These are phyloP conservation scores for Percopsis transmontana DNA, from an alignment of 2,113 vertebrate genomes.

Conservation along the genomic window DNA sequence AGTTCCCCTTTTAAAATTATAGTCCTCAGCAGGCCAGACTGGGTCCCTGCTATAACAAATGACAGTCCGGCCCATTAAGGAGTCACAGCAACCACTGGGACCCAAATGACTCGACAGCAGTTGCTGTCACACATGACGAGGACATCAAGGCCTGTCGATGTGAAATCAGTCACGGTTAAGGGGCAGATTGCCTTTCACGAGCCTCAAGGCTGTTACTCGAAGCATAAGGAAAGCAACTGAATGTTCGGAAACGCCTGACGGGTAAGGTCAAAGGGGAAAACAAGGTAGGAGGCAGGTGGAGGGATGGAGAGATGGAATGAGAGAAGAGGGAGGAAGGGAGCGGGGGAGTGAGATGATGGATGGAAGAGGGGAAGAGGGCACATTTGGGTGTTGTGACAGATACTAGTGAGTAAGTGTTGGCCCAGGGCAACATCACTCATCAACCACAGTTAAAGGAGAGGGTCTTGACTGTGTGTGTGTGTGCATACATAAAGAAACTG, in stretches of 20 bases:
- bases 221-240: conserved; percentile 4
- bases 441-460: conserved; percentile 41
- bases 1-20: not conserved
- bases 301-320: not conserved
- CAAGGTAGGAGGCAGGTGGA: not conserved
- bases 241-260: too few species aligned
- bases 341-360: conserved; percentile 48
- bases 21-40: not conserved
- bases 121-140: not conserved
- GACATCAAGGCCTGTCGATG: conserved; percentile 26
- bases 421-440: conserved; percentile 59
- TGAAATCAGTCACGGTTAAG: conserved; percentile 20
- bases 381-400: conserved; percentile 52
- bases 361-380: conserved; percentile 31
- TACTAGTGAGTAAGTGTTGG: conserved; percentile 54
- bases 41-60: not conserved
- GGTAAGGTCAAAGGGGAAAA: not conserved
- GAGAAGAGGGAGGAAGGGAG: conserved; percentile 14
- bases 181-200: not conserved
- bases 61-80: not conserved
- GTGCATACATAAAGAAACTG: not conserved
- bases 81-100: conserved; percentile 22
- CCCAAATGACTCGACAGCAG: conserved; percentile 22
- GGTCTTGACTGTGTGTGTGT: conserved; percentile 22
- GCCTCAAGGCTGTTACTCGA: not conserved